A percentile compares a stretch with the other conserved stretches of the same genome.
These are phyloP conservation scores for Melolontha melolontha DNA, from an alignment of 2,888 invertebrate genomes.

Conservation along the genomic window DNA sequence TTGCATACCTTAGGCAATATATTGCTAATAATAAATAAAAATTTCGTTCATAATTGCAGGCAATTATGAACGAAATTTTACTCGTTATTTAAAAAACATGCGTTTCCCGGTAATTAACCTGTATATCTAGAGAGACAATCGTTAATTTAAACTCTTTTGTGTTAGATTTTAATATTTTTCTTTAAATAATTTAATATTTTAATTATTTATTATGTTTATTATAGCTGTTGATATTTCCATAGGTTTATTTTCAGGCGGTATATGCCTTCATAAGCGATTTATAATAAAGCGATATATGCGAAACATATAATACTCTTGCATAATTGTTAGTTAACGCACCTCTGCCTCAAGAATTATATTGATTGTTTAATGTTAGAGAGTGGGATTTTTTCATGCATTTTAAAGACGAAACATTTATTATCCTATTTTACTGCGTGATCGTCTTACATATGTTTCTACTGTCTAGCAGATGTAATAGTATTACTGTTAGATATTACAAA, in stretches of 20 bases:
- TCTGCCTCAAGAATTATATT: neutral
- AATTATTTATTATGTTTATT: conserved; percentile 10
- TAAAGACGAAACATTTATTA: conserved; percentile 20
- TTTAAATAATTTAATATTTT: neutral
- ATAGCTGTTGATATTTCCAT: conserved; percentile 7
- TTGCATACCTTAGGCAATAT: too few species aligned
- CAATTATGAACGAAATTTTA: too few species aligned
- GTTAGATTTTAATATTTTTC: neutral
- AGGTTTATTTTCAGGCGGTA: conserved; percentile 17
- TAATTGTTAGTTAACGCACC: neutral
- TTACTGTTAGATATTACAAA: too few species aligned
- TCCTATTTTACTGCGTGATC: conserved; percentile 15
- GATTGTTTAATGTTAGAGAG: too few species aligned
- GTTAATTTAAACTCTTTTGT: too few species aligned
- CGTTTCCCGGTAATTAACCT: too few species aligned
- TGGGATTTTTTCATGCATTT: too few species aligned
- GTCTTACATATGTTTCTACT: conserved; percentile 10
- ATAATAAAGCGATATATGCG: conserved; percentile 1
- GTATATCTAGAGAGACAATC: too few species aligned
- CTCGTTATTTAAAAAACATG: too few species aligned
- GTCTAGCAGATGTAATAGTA: too few species aligned
- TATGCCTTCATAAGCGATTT: conserved; percentile 8
- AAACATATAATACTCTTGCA: neutral
- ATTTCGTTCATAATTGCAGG: too few species aligned
- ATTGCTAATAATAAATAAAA: too few species aligned